Percentiles rank a stretch among this genome's conserved stretches.
Conservation (phyloP, 2,113 vertebrate species). For the Otocyon megalotis region DNA sequence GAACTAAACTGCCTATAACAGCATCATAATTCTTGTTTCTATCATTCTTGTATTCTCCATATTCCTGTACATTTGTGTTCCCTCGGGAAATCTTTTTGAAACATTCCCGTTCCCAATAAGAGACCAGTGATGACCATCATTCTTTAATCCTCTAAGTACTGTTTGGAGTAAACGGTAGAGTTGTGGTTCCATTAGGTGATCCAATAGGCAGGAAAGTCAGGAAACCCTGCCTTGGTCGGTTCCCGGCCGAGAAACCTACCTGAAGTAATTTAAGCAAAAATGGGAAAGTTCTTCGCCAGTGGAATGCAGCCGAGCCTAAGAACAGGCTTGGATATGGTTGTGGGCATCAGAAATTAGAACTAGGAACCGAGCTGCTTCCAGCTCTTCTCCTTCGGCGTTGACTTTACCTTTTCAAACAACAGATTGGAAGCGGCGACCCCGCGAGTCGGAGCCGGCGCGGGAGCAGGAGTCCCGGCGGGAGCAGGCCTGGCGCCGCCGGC, state of each 20-base stretch:
- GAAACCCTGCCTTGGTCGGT: background rate
- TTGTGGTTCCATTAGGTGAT: background rate
- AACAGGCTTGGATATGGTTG: too few species aligned
- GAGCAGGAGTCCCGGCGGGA: background rate
- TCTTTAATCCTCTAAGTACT: background rate
- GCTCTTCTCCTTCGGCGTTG: background rate
- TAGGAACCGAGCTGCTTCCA: background rate
- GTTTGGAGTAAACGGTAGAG: background rate
- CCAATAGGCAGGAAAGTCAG: background rate
- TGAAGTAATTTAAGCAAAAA: slow-evolving; percentile 11
- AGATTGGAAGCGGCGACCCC: background rate
- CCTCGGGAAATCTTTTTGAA: background rate
- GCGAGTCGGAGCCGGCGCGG: accelerated
- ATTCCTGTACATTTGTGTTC: background rate
- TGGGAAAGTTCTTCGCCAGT: background rate
- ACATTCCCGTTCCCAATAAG: background rate
- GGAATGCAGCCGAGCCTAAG: background rate
- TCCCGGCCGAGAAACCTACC: background rate
- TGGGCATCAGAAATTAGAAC: background rate
- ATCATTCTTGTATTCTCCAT: background rate
- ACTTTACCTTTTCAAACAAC: background rate
- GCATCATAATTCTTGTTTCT: background rate
- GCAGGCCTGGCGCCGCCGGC: background rate
- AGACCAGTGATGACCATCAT: background rate
- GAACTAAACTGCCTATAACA: background rate